Evolutionary conservation across 1,140 invertebrate species (phyloP).

Genomic region (Hydropsyche tenuis): DNA sequence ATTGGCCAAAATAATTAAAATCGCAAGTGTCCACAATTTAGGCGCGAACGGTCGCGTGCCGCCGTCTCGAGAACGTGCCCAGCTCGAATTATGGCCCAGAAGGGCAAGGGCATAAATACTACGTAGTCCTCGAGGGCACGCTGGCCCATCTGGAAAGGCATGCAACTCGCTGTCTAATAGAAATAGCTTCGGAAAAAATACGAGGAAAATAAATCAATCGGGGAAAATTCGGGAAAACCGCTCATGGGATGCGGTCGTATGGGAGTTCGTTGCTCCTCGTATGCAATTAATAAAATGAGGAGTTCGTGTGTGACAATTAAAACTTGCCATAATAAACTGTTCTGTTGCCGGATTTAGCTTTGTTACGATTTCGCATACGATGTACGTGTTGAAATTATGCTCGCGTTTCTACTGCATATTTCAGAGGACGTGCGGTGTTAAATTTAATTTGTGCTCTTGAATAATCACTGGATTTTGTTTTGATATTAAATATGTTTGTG

Average conservation of each 20-base stretch:
- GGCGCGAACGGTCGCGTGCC: background rate
- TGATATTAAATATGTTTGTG: too few relatives aligned
- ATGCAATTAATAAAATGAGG: constrained; percentile 26
- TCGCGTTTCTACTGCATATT: background rate
- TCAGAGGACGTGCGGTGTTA: constrained; percentile 21
- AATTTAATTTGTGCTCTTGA: constrained; percentile 16
- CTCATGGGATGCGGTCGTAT: too few relatives aligned
- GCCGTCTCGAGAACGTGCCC: too few relatives aligned
- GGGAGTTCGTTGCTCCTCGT: background rate
- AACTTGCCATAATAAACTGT: constrained; percentile 45
- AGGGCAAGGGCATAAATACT: too few relatives aligned
- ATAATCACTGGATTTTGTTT: too few relatives aligned
- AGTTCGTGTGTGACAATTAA: constrained; percentile 42
- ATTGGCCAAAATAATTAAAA: constrained; percentile 50
- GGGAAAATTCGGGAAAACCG: too few relatives aligned
- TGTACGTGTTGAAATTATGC: background rate
- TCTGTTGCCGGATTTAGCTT: background rate
- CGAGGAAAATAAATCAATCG: too few relatives aligned
- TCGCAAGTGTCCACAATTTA: constrained; percentile 40
- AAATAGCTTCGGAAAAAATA: too few relatives aligned
- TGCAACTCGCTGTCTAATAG: too few relatives aligned
- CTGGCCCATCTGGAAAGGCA: background rate
- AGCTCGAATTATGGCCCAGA: too few relatives aligned
- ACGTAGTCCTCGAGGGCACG: background rate
- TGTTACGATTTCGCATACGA: background rate